A percentile compares a stretch with the other conserved stretches of the same genome.
phyloP scores from a whole-genome alignment of 1,140 invertebrate species.

The Bombus difficillimus region DNA sequence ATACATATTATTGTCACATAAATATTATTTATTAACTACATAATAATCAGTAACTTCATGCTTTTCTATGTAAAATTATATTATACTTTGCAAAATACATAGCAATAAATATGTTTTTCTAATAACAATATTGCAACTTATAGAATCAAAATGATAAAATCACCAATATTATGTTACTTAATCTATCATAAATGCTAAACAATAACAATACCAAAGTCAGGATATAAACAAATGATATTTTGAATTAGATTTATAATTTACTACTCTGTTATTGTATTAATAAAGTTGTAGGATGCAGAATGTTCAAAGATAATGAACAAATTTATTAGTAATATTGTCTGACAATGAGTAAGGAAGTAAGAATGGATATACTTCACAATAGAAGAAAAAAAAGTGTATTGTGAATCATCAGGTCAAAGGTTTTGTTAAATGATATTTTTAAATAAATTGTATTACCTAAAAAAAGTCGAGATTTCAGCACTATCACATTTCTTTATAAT shows the following conservation, averaged over 20 bases:
- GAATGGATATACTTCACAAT: conserved; percentile 28
- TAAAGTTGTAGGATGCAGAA: background rate
- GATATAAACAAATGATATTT: conserved; percentile 12
- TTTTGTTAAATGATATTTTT: background rate
- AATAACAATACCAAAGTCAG: conserved; percentile 15
- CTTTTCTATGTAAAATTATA: conserved; percentile 2
- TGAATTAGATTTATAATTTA: conserved; percentile 22
- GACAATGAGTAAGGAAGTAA: background rate
- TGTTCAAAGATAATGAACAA: background rate
- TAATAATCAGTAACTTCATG: conserved; percentile 10
- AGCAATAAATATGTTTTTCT: background rate
- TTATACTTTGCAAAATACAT: background rate
- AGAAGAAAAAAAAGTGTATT: conserved; percentile 1
- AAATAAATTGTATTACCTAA: conserved; percentile 29
- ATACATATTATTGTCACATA: background rate
- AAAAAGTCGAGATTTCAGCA: conserved; percentile 7
- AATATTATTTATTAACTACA: background rate
- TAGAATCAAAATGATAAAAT: conserved; percentile 2
- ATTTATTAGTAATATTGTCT: background rate
- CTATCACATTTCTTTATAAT: conserved; percentile 24
- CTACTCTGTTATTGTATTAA: background rate
- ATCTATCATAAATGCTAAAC: conserved; percentile 1
- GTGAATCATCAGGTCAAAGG: conserved; percentile 35
- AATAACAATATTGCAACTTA: conserved; percentile 10
- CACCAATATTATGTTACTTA: background rate